Conservation (phyloP, 2,113 vertebrate genomes). For the Chloropsis cyanopogon region DNA sequence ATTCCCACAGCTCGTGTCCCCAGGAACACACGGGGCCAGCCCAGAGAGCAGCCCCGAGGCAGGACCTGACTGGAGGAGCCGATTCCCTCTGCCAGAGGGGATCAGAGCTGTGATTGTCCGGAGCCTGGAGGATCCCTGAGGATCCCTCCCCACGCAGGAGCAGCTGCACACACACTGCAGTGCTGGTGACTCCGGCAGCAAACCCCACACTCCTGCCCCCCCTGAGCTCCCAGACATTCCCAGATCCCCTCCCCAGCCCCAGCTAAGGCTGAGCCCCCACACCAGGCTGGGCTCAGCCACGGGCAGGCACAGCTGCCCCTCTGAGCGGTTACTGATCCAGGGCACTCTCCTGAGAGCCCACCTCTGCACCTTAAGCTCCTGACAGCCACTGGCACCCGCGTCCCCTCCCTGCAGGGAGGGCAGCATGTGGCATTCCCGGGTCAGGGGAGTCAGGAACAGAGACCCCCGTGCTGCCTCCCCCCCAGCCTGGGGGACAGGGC, state of each 20-base stretch:
- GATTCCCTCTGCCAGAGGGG: fast-evolving
- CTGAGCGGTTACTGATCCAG: no score
- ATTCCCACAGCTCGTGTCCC: fast-evolving
- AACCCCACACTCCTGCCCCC: not conserved
- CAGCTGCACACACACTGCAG: not conserved
- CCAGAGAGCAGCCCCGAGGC: not conserved
- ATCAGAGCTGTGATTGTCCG: not conserved
- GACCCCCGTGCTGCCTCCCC: not conserved
- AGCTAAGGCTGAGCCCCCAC: not conserved
- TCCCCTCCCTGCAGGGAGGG: not conserved
- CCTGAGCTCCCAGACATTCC: not conserved
- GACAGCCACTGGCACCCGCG: fast-evolving
- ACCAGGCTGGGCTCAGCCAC: not conserved
- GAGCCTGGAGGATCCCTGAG: fast-evolving
- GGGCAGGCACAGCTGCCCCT: not conserved
- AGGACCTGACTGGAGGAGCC: no score
- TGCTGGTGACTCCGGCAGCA: not conserved
- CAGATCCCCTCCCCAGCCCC: not conserved
- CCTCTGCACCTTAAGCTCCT: not conserved
- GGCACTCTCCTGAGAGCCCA: not conserved
- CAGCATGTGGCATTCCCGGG: not conserved
- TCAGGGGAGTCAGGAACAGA: not conserved
- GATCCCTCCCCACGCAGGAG: not conserved
- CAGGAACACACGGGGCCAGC: not conserved
- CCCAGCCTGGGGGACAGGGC: fast-evolving